phyloP scores from a whole-genome alignment of 2,797 vertebrate species.

The Labeo calbasu region DNA sequence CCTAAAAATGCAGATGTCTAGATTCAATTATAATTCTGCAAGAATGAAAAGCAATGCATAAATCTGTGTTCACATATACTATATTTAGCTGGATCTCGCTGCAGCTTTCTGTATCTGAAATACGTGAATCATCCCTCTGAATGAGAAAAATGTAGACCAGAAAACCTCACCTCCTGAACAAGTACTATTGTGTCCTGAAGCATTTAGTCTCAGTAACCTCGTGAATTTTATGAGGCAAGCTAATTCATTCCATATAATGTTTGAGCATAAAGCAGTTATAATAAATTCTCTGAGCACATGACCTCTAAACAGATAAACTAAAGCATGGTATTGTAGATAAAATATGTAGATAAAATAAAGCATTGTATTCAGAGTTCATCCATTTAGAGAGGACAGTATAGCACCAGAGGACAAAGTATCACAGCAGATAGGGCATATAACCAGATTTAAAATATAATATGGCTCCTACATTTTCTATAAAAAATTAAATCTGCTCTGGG shows the following conservation, averaged over 20 bases:
- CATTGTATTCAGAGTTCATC: slow-evolving; percentile 29
- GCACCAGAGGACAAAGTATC: background rate
- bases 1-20: background rate
- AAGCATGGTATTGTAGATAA: slow-evolving; percentile 16
- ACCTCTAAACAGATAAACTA: slow-evolving; percentile 18
- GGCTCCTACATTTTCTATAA: background rate
- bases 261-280: slow-evolving; percentile 7
- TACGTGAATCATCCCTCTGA: slow-evolving; percentile 23
- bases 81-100: background rate
- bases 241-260: slow-evolving; percentile 12
- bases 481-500: slow-evolving; percentile 2
- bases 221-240: slow-evolving; percentile 16
- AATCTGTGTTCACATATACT: background rate
- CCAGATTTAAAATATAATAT: slow-evolving; percentile 11
- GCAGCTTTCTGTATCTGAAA: slow-evolving; percentile 17
- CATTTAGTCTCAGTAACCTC: slow-evolving; percentile 2
- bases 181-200: slow-evolving; percentile 28
- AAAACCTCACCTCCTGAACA: slow-evolving; percentile 26
- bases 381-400: slow-evolving; percentile 9
- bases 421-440: slow-evolving; percentile 14
- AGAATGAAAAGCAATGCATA: background rate
- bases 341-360: slow-evolving; percentile 21
- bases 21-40: background rate
- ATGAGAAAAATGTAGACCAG: background rate
- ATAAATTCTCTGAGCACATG: slow-evolving; percentile 18